Evolutionary conservation across 2,888 invertebrate species (phyloP).

Genomic region (Trisateles emortualis): DNA sequence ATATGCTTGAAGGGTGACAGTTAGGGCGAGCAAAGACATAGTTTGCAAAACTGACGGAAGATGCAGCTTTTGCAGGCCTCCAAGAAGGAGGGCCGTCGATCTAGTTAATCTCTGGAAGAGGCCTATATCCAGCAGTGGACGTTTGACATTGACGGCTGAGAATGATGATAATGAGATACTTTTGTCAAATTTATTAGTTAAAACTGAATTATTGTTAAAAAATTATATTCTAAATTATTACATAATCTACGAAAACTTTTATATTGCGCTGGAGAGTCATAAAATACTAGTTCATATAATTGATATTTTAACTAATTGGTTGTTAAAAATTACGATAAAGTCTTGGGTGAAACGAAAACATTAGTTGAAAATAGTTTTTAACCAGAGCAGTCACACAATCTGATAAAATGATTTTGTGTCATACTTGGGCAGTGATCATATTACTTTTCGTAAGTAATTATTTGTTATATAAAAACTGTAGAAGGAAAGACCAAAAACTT

Average conservation of each 20-base stretch:
- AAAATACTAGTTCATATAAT: constrained; percentile 15
- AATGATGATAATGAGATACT: too few relatives aligned
- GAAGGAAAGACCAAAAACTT: too few relatives aligned
- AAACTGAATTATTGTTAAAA: too few relatives aligned
- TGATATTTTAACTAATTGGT: constrained; percentile 24
- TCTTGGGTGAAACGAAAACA: background rate
- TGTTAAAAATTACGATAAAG: constrained; percentile 21
- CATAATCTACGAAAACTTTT: background rate
- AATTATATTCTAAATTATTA: constrained; percentile 8
- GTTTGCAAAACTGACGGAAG: too few relatives aligned
- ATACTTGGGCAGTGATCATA: constrained; percentile 28
- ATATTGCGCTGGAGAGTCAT: constrained; percentile 15
- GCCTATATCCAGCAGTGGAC: too few relatives aligned
- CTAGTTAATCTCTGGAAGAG: too few relatives aligned
- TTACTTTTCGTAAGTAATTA: constrained; percentile 39
- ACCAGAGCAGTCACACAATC: constrained; percentile 12
- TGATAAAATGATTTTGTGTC: constrained; percentile 26
- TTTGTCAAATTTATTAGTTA: too few relatives aligned
- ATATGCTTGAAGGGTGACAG: too few relatives aligned
- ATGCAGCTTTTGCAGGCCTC: too few relatives aligned
- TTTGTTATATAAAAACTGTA: background rate
- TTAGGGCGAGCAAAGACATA: too few relatives aligned
- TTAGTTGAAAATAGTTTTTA: constrained; percentile 17
- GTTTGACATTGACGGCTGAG: too few relatives aligned
- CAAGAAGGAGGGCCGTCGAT: too few relatives aligned